Evolutionary conservation across 92 coral and sea anemone genomes (phyloP), one percentile per base, ranked within the genome.

Genomic region (Epizoanthus illoricatus): DNA sequence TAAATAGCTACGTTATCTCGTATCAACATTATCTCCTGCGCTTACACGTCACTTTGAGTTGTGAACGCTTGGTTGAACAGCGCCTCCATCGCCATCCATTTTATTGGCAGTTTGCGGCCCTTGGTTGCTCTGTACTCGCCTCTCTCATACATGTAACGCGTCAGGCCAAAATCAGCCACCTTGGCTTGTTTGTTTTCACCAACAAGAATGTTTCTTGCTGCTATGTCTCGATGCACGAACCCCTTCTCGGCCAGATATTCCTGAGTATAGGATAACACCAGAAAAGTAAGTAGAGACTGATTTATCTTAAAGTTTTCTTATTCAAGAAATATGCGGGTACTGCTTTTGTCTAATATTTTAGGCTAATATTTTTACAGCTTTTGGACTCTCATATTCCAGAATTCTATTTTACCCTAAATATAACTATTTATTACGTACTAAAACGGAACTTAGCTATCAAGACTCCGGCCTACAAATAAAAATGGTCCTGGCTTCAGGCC

Each of bases 91-190:
- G 80, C 49, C 80, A 74, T 74, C 80, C 80, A 74, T 15, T 74
- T 74, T 41, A 74, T 41, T 0, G 80, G 80, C 24, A 74, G 20
- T 4, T 64, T 41, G 15, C 62, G 63, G 21, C 80, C 62, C 3
- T 5, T 56, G 0, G 65, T 74, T 0, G 66, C 62, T 20, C 63
- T 15, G 47, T 74, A 74, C 42, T 52, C 62, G 45, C 28, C 28
- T 28, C 59, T 21, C 23, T 74, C 80, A 13, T 74, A 52, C 21
- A 74, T 17, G 42, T 74, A 52, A 0, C 80, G 63, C 18, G 80
- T 74, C 45, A 74, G 62, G 62, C 80, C 80, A 74, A 74, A 74
- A 52, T 74, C 80, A 0, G 80, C 80, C 21, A 74, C 62, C 80
- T 74, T 74, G 47, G 40, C 61, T 18, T 24, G 63, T 57, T 56